Evolutionary conservation across 2,888 invertebrate species (phyloP).

Genomic region (Drosophila anceps): DNA sequence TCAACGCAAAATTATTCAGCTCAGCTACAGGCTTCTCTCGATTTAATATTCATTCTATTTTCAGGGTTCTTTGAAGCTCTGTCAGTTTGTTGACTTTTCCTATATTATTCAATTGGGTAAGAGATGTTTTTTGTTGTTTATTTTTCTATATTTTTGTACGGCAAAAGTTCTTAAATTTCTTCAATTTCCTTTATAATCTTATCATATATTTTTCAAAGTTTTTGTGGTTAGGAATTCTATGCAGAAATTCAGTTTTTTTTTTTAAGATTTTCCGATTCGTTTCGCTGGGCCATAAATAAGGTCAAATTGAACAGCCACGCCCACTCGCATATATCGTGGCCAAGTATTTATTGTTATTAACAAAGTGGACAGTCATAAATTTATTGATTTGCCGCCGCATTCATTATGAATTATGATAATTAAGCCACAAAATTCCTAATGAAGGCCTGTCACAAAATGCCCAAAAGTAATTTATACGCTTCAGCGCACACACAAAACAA

Average conservation of each 20-base stretch:
- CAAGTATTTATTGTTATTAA: conserved; percentile 35
- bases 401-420: conserved; percentile 62
- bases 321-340: neutral
- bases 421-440: conserved; percentile 58
- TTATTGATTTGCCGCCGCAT: conserved; percentile 53
- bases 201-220: neutral
- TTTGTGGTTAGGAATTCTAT: neutral
- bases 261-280: neutral
- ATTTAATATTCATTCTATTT: neutral
- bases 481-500: conserved; percentile 36
- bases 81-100: neutral
- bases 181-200: neutral
- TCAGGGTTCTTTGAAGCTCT: neutral
- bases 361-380: conserved; percentile 38
- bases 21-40: too few relatives aligned
- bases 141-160: neutral
- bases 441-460: conserved; percentile 51
- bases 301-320: neutral
- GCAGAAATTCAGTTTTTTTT: neutral
- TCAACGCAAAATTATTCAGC: too few relatives aligned
- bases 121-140: neutral
- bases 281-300: neutral
- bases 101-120: too few relatives aligned
- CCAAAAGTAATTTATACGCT: conserved; percentile 49
- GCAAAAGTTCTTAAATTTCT: neutral